phyloP scores from a whole-genome alignment of 2,113 vertebrate genomes.

The Amphiprion percula region DNA sequence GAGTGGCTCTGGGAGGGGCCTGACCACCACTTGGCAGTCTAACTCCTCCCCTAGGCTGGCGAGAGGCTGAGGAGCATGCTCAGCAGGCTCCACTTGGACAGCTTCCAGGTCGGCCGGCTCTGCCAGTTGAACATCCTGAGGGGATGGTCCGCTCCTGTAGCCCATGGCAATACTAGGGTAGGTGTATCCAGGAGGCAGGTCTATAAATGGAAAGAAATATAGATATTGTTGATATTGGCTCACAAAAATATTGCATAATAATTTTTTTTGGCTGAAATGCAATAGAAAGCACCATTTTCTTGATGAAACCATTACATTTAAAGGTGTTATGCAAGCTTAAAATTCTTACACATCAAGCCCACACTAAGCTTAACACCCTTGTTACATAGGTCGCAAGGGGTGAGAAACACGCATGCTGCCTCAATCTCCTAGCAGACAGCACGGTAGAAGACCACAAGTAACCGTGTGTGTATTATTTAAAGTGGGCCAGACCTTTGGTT shows the following conservation, averaged over 20 bases:
- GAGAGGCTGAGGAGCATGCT: constrained; percentile 65
- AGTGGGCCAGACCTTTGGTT: constrained; percentile 61
- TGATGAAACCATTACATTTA: background rate
- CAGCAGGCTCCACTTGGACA: constrained; percentile 84
- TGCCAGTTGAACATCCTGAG: constrained; percentile 84
- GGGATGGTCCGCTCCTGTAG: constrained; percentile 86
- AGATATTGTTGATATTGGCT: background rate
- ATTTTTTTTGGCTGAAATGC: background rate
- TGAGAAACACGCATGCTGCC: constrained; percentile 25
- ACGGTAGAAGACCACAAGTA: constrained; percentile 34
- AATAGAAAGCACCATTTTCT: background rate
- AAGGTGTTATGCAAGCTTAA: constrained; percentile 19
- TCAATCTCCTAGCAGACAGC: constrained; percentile 49
- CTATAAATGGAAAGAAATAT: constrained; percentile 72
- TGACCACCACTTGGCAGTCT: constrained; percentile 75
- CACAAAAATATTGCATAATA: background rate
- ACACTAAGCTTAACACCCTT: constrained; percentile 7
- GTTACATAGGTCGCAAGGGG: constrained; percentile 17
- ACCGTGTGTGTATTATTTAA: constrained; percentile 51
- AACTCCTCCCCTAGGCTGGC: constrained; percentile 73
- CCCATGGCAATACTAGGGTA: constrained; percentile 85
- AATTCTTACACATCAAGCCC: constrained; percentile 2
- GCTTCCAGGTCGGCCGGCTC: constrained; percentile 90
- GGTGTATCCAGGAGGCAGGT: constrained; percentile 89
- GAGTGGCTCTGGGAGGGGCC: constrained; percentile 74